These are phyloP conservation scores for Ptiloglossa arizonensis DNA, from an alignment of 1,140 invertebrate genomes.

Conservation along the genomic window DNA sequence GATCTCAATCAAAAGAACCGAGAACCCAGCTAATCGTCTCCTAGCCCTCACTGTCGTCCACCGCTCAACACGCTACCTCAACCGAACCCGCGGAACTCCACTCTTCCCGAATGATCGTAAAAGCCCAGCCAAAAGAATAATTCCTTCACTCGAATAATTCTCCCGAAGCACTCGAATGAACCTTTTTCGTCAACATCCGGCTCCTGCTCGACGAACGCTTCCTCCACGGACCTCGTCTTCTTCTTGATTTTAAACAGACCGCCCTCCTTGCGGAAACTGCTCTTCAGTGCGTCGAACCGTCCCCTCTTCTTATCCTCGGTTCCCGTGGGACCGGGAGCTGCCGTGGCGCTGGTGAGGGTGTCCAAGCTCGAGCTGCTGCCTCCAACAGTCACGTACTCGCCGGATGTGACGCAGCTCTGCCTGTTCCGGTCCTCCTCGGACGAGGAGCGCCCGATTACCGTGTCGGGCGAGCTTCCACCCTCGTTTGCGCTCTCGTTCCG, in stretches of 20 bases:
- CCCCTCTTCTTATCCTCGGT: constrained; percentile 70
- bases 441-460: constrained; percentile 71
- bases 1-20: too few species aligned
- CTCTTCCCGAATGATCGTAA: too few species aligned
- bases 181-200: constrained; percentile 59
- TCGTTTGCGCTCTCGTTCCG: constrained; percentile 69
- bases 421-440: constrained; percentile 70
- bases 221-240: constrained; percentile 36
- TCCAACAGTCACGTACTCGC: constrained; percentile 62
- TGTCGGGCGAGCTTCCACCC: constrained; percentile 72
- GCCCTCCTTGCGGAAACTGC: constrained; percentile 73
- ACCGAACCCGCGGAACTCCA: too few species aligned
- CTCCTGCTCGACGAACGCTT: constrained; percentile 30
- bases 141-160: too few species aligned
- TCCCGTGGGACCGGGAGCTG: constrained; percentile 15
- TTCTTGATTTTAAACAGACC: constrained; percentile 73
- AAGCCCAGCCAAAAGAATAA: too few species aligned
- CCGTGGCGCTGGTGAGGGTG: constrained; percentile 55
- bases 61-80: too few species aligned
- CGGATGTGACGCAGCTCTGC: constrained; percentile 57
- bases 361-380: constrained; percentile 76
- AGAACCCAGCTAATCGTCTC: too few species aligned
- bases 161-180: too few species aligned
- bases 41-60: too few species aligned
- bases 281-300: constrained; percentile 72